Evolutionary conservation across 2,113 vertebrate species (phyloP).

Genomic region (Forbesichthys agassizii): DNA sequence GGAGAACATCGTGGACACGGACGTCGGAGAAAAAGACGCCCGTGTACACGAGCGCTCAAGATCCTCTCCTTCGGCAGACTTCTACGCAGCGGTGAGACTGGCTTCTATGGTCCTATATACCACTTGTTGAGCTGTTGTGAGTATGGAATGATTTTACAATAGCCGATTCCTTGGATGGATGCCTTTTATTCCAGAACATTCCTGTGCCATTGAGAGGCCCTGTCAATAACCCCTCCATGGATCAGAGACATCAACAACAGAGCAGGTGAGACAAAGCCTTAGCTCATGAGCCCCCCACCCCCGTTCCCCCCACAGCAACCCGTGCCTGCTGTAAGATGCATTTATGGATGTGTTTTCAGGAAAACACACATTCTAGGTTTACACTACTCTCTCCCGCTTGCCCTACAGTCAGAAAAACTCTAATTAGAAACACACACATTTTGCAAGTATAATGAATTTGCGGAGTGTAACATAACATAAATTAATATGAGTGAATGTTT

Average conservation of each 20-base stretch:
- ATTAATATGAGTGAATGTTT: no score
- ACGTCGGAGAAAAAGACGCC: constrained; percentile 65
- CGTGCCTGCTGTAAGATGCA: background rate
- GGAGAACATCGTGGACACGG: constrained; percentile 88
- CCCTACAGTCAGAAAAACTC: no score
- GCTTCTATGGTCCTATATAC: constrained; percentile 17
- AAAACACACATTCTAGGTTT: no score
- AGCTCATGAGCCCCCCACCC: background rate
- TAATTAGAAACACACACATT: no score
- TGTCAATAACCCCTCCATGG: background rate
- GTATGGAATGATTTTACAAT: background rate
- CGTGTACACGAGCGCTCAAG: constrained; percentile 85
- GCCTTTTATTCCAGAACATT: constrained; percentile 55
- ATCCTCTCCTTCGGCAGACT: constrained; percentile 89
- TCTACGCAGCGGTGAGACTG: constrained; percentile 79
- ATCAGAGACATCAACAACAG: constrained; percentile 20
- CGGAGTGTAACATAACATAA: no score
- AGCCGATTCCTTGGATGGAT: background rate
- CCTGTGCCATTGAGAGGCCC: constrained; percentile 40
- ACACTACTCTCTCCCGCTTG: no score
- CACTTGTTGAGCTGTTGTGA: no score
- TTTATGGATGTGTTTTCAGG: no score
- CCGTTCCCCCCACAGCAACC: no score
- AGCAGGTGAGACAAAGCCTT: constrained; percentile 51
- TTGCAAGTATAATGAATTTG: no score